Evolutionary conservation across 2,113 vertebrate genomes (phyloP).

Genomic region (Burhinus oedicnemus): DNA sequence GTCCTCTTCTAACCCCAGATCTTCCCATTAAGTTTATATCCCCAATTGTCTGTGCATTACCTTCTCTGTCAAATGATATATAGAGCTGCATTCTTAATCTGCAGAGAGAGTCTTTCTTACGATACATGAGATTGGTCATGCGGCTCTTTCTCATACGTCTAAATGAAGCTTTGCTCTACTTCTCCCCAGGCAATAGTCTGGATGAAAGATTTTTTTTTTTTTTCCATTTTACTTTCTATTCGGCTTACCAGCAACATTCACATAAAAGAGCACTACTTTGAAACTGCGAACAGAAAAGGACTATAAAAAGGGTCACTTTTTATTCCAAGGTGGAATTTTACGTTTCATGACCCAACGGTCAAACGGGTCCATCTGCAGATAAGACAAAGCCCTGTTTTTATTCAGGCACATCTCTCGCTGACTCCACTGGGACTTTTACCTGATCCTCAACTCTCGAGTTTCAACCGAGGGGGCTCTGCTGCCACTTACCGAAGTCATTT

Average conservation of each 20-base stretch:
- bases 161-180: conserved; percentile 40
- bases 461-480: neutral
- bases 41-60: conserved; percentile 44
- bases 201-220: neutral
- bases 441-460: neutral
- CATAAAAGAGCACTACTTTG: neutral
- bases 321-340: neutral
- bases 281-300: neutral
- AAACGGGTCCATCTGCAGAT: neutral
- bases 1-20: conserved; percentile 57
- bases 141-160: neutral
- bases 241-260: neutral
- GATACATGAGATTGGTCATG: conserved; percentile 12
- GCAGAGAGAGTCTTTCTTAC: neutral
- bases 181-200: conserved; percentile 25
- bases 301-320: neutral
- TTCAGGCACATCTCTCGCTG: neutral
- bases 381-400: neutral
- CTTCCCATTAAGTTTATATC: conserved; percentile 53
- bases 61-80: conserved; percentile 47
- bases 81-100: conserved; percentile 54
- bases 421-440: neutral
- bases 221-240: neutral
- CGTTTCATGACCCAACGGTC: neutral
- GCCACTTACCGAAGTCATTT: conserved; percentile 95